Evolutionary conservation across 35 echinoderm and acorn worm genomes (phyloP).

Genomic region (Anneissia japonica): DNA sequence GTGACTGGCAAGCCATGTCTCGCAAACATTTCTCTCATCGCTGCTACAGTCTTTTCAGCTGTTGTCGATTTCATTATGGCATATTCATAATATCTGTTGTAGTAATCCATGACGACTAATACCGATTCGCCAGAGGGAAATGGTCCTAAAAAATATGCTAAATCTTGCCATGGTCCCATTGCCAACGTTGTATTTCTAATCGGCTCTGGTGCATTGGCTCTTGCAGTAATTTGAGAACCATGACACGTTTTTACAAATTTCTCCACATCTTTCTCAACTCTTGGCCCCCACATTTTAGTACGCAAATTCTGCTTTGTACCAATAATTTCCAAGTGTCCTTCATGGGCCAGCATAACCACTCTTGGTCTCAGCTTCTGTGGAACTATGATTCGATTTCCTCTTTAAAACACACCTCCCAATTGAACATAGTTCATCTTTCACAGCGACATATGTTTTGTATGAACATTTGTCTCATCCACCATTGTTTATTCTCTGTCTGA

Average conservation of each 20-base stretch:
- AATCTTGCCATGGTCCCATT: not conserved
- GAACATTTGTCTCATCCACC: not conserved
- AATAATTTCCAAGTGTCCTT: not conserved
- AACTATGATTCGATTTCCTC: not conserved
- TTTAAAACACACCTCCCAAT: not conserved
- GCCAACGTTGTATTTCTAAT: not conserved
- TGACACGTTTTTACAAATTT: slow-evolving; percentile 9
- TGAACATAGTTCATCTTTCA: not conserved
- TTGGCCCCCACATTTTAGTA: not conserved
- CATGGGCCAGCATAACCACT: not conserved
- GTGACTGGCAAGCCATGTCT: slow-evolving; percentile 27
- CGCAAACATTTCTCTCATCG: not conserved
- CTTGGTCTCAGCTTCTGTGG: not conserved
- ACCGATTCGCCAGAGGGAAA: not conserved
- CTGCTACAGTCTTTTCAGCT: no score
- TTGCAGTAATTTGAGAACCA: slow-evolving; percentile 21
- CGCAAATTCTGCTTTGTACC: not conserved
- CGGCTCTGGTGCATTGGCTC: not conserved
- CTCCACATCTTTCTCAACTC: slow-evolving; percentile 22
- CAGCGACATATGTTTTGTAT: not conserved
- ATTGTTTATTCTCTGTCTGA: not conserved
- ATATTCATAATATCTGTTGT: not conserved
- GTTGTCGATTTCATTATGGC: not conserved
- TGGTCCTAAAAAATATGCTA: not conserved
- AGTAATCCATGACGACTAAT: not conserved